Percentiles rank a stretch among this genome's conserved stretches.
Conservation (phyloP, 2,888 invertebrate species). For the Cephus pulcher region DNA sequence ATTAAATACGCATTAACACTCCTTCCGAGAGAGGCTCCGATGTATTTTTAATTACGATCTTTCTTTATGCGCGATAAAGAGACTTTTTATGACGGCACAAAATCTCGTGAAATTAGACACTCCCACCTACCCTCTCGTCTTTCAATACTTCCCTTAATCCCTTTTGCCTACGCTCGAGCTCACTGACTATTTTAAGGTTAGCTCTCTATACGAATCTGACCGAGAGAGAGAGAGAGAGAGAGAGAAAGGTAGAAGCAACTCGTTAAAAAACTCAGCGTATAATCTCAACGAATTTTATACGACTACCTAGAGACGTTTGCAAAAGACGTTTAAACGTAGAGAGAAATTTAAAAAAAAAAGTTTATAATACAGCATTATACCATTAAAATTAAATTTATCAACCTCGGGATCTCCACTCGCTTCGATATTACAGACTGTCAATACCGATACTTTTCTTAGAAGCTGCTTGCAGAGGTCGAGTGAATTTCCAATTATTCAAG, state of each 20-base stretch:
- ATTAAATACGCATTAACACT: slow-evolving; percentile 20
- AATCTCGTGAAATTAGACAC: slow-evolving; percentile 4
- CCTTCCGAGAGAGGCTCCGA: slow-evolving; percentile 11
- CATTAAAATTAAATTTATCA: neutral
- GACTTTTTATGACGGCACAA: slow-evolving; percentile 14
- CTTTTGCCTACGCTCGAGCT: neutral
- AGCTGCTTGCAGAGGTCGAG: neutral
- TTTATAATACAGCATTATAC: neutral
- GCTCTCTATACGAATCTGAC: neutral
- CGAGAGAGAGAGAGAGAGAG: neutral
- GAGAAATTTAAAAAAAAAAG: no score
- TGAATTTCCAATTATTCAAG: neutral
- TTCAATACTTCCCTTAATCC: neutral
- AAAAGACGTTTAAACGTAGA: no score
- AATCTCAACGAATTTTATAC: neutral
- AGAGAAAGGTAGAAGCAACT: neutral
- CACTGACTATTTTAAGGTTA: neutral
- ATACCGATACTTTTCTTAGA: neutral
- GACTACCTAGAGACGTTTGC: neutral
- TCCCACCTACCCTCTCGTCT: neutral
- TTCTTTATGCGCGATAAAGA: slow-evolving; percentile 32
- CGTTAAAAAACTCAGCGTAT: neutral
- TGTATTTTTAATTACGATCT: slow-evolving; percentile 32
- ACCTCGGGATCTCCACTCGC: neutral
- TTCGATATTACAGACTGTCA: neutral